Percentiles rank a stretch among this genome's conserved stretches.
Conservation (phyloP, 2,888 invertebrate species). For the Catocala nupta region DNA sequence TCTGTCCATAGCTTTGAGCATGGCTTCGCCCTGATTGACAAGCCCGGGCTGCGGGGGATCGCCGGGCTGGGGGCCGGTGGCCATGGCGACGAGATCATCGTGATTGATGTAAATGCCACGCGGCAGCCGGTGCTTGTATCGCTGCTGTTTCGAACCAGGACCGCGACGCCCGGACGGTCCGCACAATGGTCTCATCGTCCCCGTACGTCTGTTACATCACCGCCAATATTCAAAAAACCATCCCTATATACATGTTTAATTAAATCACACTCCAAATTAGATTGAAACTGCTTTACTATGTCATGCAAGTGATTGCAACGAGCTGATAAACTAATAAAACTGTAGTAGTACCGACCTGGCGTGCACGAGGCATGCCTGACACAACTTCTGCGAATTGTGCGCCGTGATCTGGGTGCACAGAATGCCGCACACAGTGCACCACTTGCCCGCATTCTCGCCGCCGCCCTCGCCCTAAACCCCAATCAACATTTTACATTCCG, state of each 20-base stretch:
- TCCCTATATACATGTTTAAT: slow-evolving; percentile 49
- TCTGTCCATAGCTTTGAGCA: slow-evolving; percentile 96
- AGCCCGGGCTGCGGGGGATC: slow-evolving; percentile 82
- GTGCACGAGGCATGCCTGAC: slow-evolving; percentile 88
- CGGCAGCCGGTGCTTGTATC: slow-evolving; percentile 95
- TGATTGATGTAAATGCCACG: slow-evolving; percentile 99
- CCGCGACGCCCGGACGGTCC: slow-evolving; percentile 89
- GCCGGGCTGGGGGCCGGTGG: slow-evolving; percentile 90
- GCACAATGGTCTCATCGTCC: slow-evolving; percentile 92
- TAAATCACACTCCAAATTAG: slow-evolving; percentile 56
- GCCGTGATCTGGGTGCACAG: slow-evolving; percentile 83
- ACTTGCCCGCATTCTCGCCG: slow-evolving; percentile 78
- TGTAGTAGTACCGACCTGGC: slow-evolving; percentile 83
- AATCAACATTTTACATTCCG: slow-evolving; percentile 79
- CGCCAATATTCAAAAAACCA: slow-evolving; percentile 75
- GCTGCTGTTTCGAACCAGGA: slow-evolving; percentile 82
- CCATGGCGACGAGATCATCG: slow-evolving; percentile 97
- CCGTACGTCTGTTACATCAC: slow-evolving; percentile 91
- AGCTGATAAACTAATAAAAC: slow-evolving; percentile 50
- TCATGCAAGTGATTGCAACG: slow-evolving; percentile 63
- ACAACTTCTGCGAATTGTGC: slow-evolving; percentile 86
- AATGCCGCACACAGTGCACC: slow-evolving; percentile 86
- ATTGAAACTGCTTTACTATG: slow-evolving; percentile 47
- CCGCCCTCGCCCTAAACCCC: slow-evolving; percentile 85
- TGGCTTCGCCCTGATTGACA: slow-evolving; percentile 91